Conservation (phyloP, 2,888 invertebrate species). For the Machimus rusticus region DNA sequence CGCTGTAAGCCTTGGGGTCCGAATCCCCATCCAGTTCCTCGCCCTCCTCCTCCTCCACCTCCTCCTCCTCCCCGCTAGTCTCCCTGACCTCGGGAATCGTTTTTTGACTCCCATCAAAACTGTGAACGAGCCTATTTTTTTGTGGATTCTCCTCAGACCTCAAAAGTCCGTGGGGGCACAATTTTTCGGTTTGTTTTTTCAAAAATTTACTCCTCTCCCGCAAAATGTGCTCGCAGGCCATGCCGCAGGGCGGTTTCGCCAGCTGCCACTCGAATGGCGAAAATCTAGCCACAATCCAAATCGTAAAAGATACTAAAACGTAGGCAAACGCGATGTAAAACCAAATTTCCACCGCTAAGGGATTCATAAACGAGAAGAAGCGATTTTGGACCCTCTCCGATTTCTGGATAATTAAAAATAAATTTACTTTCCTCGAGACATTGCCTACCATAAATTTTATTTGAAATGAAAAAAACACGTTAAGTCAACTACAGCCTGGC, state of each 20-base stretch:
- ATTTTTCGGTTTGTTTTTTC: not conserved
- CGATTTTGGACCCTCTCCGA: too few species aligned
- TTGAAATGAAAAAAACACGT: too few species aligned
- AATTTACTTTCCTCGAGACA: too few species aligned
- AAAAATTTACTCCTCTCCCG: not conserved
- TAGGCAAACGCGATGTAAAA: conserved; percentile 68
- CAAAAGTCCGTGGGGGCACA: not conserved
- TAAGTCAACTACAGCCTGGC: too few species aligned
- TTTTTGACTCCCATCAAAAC: not conserved
- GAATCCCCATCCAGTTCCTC: not conserved
- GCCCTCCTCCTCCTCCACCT: not conserved
- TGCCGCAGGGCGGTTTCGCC: conserved; percentile 65
- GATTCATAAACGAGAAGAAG: too few species aligned
- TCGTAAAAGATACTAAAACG: conserved; percentile 77
- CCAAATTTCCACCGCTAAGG: too few species aligned
- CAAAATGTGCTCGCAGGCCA: conserved; percentile 13
- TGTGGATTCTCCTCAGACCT: not conserved
- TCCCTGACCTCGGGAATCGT: not conserved
- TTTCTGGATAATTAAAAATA: too few species aligned
- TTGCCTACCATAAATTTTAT: too few species aligned
- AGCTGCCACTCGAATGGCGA: conserved; percentile 84
- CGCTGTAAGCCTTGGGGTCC: not conserved
- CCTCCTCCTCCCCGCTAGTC: not conserved
- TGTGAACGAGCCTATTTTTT: not conserved
- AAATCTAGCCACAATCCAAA: conserved; percentile 86